Percentiles rank a stretch among this genome's conserved stretches.
phyloP scores from a whole-genome alignment of 2,797 vertebrate genomes.

The Hozukius guyotensis region DNA sequence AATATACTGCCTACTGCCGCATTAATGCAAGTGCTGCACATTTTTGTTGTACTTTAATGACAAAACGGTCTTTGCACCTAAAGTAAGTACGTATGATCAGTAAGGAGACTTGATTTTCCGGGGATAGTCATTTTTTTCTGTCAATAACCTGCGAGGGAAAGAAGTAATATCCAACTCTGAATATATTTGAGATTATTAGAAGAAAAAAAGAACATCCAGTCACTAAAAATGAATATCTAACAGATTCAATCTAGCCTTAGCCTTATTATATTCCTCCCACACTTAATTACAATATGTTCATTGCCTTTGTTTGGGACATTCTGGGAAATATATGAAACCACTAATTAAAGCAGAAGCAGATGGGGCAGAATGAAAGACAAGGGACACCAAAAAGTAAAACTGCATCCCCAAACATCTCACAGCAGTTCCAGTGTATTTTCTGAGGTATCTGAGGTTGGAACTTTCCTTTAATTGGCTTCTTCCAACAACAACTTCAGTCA shows the following conservation, averaged over 20 bases:
- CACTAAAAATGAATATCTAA: not conserved
- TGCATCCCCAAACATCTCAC: not conserved
- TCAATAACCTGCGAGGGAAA: not conserved
- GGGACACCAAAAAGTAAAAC: not conserved
- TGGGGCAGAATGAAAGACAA: not conserved
- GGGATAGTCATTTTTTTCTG: not conserved
- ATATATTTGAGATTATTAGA: constrained; percentile 4
- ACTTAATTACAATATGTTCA: not conserved
- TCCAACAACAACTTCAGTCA: not conserved
- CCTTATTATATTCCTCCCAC: not conserved
- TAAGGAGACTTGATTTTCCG: not conserved
- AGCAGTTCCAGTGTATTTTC: not conserved
- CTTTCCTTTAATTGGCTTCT: not conserved
- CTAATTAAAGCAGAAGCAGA: constrained; percentile 4
- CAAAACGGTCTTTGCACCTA: not conserved
- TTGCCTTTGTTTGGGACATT: not conserved
- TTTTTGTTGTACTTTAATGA: not conserved
- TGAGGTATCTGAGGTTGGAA: not conserved
- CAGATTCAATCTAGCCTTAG: not conserved
- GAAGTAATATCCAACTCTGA: not conserved
- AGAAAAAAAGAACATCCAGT: not conserved
- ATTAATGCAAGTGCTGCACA: not conserved
- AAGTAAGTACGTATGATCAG: not conserved
- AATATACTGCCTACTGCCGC: no score
- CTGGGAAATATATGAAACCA: not conserved